phyloP scores from a whole-genome alignment of 2,888 invertebrate genomes.

The Mythimna albipuncta region DNA sequence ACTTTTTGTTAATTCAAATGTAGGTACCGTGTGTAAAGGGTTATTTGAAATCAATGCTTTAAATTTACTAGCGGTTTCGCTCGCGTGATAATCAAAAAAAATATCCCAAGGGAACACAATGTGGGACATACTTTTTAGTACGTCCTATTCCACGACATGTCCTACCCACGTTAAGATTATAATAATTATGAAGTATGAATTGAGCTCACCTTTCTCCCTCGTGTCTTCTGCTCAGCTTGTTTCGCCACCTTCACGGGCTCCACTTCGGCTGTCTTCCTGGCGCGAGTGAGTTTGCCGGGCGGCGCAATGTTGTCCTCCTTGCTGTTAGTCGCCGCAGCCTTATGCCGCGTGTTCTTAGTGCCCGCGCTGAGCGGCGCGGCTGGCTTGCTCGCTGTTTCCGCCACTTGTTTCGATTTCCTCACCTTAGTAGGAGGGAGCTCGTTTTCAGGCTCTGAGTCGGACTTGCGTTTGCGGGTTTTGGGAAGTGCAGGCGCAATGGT shows the following conservation, averaged over 20 bases:
- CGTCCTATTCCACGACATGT: no score
- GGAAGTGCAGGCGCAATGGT: no score
- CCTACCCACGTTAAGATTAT: no score
- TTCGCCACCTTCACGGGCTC: constrained; percentile 18
- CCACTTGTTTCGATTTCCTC: constrained; percentile 46
- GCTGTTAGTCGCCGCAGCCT: neutral
- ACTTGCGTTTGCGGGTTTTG: constrained; percentile 64
- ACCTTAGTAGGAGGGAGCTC: constrained; percentile 64
- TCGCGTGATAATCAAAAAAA: no score
- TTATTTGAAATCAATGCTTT: no score
- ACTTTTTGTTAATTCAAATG: no score
- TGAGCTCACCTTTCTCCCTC: constrained; percentile 62
- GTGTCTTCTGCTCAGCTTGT: constrained; percentile 31
- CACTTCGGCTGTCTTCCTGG: neutral
- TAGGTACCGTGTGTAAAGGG: no score
- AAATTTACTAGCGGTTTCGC: no score
- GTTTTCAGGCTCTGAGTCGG: constrained; percentile 41
- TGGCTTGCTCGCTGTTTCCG: constrained; percentile 12
- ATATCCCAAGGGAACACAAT: no score
- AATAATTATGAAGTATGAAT: neutral
- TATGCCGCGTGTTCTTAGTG: constrained; percentile 29
- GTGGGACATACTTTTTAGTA: no score
- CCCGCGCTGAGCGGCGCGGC: constrained; percentile 16
- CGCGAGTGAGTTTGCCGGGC: constrained; percentile 23
- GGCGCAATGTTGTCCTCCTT: neutral